These are phyloP conservation scores for Murina feae DNA, from an alignment of 2,113 vertebrate genomes.

Conservation along the genomic window DNA sequence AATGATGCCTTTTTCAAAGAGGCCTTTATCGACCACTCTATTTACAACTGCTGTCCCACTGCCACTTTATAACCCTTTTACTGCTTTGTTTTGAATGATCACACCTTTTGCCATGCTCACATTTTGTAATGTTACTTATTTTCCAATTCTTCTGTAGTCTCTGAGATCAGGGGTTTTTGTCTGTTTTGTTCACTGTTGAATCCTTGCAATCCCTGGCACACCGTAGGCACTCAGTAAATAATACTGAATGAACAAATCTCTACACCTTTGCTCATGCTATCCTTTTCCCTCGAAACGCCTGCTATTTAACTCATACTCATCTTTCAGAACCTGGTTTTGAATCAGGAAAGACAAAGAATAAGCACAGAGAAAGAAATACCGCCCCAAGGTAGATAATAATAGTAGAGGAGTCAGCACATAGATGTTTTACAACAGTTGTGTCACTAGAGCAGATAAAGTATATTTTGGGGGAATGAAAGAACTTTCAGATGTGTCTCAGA, in stretches of 20 bases:
- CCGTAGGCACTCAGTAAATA: not conserved
- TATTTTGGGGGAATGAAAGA: not conserved
- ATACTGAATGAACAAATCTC: not conserved
- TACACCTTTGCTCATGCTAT: not conserved
- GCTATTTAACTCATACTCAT: not conserved
- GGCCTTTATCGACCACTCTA: not conserved
- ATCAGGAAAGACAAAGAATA: not conserved
- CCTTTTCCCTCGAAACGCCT: not conserved
- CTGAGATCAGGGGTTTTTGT: not conserved
- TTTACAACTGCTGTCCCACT: not conserved
- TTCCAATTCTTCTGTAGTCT: not conserved
- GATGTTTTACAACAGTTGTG: not conserved
- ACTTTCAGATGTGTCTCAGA: not conserved
- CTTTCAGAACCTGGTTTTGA: not conserved
- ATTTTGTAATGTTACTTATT: not conserved
- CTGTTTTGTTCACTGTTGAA: slow-evolving; percentile 22
- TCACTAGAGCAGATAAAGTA: not conserved
- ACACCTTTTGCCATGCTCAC: not conserved
- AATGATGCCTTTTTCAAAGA: not conserved
- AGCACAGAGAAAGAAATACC: not conserved
- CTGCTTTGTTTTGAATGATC: not conserved
- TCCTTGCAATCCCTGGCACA: not conserved
- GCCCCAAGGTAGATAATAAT: not conserved
- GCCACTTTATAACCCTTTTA: not conserved
- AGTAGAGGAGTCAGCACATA: not conserved